Evolutionary conservation across 2,113 vertebrate genomes (phyloP).

Genomic region (Serinus canaria): DNA sequence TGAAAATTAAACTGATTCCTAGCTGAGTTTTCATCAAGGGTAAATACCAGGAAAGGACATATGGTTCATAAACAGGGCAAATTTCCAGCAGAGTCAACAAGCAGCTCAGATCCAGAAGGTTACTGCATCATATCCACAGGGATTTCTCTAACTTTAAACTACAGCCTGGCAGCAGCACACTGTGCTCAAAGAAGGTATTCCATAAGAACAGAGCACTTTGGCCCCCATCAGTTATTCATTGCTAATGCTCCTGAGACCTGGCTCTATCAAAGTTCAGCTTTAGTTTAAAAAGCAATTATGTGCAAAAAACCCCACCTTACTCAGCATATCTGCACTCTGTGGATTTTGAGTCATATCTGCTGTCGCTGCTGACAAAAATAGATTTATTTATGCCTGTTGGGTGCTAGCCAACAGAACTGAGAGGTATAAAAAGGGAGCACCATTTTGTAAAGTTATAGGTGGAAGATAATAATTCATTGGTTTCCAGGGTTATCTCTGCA

Average conservation of each 20-base stretch:
- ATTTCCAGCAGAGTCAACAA: background rate
- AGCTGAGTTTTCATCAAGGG: constrained; percentile 1
- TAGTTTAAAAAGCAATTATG: constrained; percentile 20
- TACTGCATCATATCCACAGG: background rate
- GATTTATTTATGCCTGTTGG: constrained; percentile 45
- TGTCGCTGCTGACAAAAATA: background rate
- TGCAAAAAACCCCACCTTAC: background rate
- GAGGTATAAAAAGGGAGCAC: background rate
- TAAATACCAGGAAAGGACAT: constrained; percentile 33
- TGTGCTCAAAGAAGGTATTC: background rate
- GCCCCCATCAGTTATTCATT: background rate
- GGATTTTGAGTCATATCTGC: constrained; percentile 59
- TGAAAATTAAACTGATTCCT: background rate
- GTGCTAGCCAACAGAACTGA: constrained; percentile 4
- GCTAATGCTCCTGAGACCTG: background rate
- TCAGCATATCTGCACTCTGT: constrained; percentile 50
- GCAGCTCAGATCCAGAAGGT: background rate
- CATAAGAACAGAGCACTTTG: background rate
- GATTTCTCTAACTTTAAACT: background rate
- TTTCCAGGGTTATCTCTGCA: background rate
- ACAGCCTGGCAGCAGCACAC: background rate
- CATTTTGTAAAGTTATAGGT: background rate
- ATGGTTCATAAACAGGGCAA: constrained; percentile 16
- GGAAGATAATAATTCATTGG: background rate
- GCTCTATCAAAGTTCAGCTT: background rate